Evolutionary conservation across 2,888 invertebrate genomes (phyloP).

Genomic region (Dolichopus griseipennis): DNA sequence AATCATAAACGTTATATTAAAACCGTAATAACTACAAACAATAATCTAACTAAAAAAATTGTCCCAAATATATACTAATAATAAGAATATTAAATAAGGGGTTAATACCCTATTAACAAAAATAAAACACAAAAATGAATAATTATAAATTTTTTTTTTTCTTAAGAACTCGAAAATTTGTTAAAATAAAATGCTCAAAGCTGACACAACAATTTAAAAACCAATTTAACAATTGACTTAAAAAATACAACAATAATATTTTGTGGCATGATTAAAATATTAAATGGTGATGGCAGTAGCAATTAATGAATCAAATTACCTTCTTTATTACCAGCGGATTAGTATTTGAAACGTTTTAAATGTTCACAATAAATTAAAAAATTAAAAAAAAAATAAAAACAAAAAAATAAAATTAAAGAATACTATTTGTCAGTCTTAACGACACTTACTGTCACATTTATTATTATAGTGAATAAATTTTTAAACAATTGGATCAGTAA

Average conservation of each 20-base stretch:
- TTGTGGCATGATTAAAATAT: too few relatives aligned
- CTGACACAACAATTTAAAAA: slow-evolving; percentile 1
- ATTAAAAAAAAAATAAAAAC: not conserved
- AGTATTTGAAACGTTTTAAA: not conserved
- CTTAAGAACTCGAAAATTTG: not conserved
- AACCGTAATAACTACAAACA: too few relatives aligned
- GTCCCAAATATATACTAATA: too few relatives aligned
- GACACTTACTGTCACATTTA: too few relatives aligned
- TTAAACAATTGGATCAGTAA: too few relatives aligned
- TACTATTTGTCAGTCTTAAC: too few relatives aligned
- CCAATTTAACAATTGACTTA: not conserved
- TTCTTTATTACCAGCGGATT: not conserved
- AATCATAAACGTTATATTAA: too few relatives aligned
- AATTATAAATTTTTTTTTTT: not conserved
- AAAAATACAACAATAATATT: not conserved
- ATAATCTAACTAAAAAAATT: too few relatives aligned
- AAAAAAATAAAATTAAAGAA: too few relatives aligned
- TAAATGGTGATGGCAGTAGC: not conserved
- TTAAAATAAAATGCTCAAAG: not conserved
- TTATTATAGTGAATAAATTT: too few relatives aligned
- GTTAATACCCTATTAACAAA: not conserved
- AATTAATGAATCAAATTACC: not conserved
- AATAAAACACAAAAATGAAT: not conserved
- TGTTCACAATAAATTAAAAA: not conserved
- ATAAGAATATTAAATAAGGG: not conserved